Evolutionary conservation across 2,113 vertebrate species (phyloP), one percentile per base, ranked within the genome.

Genomic region (Brachyhypopomus occidentalis): DNA sequence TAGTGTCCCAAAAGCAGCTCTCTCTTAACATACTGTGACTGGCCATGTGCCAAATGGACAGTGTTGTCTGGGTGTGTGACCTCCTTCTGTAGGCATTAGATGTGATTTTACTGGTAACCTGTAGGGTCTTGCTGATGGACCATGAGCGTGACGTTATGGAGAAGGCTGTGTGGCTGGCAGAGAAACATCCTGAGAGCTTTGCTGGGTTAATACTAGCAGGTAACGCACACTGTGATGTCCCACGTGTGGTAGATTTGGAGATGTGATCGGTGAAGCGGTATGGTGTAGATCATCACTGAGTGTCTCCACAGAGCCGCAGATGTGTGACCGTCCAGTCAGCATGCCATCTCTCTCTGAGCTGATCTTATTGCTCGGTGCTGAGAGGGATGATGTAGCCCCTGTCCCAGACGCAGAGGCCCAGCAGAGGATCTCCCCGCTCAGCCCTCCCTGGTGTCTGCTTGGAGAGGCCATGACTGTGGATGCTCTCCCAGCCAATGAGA

Each of bases 181-280:
- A 94, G 89, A 94, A 92, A 83, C 86, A 93, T 80, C 89, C 70
- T 3, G 30, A 66, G n/a, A 83, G 25, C 45, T 81, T 92, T 52
- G 48, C 88, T 34, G 16, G 78, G 27, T 84, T 91, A 45, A 82
- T 94, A 38, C 83, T 94, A 38, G 71, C 90, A 89, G 94, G 93
- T 94, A 87, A 80, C 1, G 16, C 3, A 22, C 7, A 0, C 5
- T 11, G 12, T 1, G 45, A 52, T 52, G 45, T 14, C 11, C 45
- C 45, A 52, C 8, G 12, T 52, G 12, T 52, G 45, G 12, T 11
- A 9, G 2, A 52, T 41, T 41, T 52, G 12, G 45, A 52, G 45
- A 52, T 3, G 45, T 36, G 9, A 7, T 55, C 4, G 22, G 17
- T 69, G 7, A 69, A 36, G 3, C 20, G 0, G 0, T 12, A 20